phyloP scores from a whole-genome alignment of 2,888 invertebrate genomes.

The Himalopsyche tibetana region DNA sequence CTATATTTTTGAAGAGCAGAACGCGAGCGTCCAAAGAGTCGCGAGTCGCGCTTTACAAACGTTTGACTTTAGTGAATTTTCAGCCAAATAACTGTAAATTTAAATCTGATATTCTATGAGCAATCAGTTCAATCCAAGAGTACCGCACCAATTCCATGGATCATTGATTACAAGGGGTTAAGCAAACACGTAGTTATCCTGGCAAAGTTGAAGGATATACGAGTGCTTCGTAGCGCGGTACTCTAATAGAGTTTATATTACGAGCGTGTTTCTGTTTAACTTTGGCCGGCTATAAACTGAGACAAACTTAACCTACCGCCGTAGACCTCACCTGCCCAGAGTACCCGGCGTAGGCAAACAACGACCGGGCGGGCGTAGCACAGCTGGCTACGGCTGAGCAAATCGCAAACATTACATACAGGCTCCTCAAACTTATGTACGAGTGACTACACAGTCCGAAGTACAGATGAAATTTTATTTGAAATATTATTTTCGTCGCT shows the following conservation, averaged over 20 bases:
- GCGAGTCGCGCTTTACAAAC: too few relatives aligned
- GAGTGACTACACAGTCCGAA: not conserved
- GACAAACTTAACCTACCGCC: not conserved
- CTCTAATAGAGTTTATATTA: constrained; percentile 7
- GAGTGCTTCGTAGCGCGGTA: not conserved
- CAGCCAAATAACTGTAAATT: too few relatives aligned
- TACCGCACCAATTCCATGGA: too few relatives aligned
- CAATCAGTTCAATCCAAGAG: too few relatives aligned
- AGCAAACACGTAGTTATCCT: too few relatives aligned
- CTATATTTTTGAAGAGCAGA: too few relatives aligned
- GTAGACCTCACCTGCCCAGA: constrained; percentile 31
- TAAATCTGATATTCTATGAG: too few relatives aligned
- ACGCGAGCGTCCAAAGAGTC: too few relatives aligned
- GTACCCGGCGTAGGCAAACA: not conserved
- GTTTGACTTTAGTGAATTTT: too few relatives aligned
- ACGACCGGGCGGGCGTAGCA: not conserved
- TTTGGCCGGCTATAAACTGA: not conserved
- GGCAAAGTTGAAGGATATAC: not conserved
- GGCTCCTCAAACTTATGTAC: not conserved
- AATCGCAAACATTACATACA: constrained; percentile 5
- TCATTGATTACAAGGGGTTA: too few relatives aligned
- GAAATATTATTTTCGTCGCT: not conserved
- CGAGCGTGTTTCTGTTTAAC: constrained; percentile 23
- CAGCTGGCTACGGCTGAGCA: not conserved
- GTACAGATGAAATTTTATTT: not conserved